Percentiles rank a stretch among this genome's conserved stretches.
phyloP scores from a whole-genome alignment of 2,888 invertebrate species.

The Spicauda simplicius region DNA sequence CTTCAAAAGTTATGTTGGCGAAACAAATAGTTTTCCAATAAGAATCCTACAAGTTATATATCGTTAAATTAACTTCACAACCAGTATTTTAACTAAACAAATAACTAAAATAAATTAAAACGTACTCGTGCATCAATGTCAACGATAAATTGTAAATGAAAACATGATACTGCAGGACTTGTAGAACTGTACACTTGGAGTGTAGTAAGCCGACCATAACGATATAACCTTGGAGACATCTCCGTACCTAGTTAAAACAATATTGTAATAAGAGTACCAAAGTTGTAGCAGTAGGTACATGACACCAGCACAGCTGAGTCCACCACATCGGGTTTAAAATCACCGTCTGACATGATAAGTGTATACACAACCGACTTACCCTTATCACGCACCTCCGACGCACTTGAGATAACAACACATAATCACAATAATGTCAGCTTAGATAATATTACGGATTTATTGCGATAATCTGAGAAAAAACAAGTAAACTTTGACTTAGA shows the following conservation, averaged over 20 bases:
- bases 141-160: slow-evolving; percentile 35
- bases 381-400: slow-evolving; percentile 73
- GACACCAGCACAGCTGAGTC: slow-evolving; percentile 43
- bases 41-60: background rate
- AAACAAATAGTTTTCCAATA: background rate
- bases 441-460: slow-evolving; percentile 56
- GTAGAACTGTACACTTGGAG: background rate
- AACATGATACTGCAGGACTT: slow-evolving; percentile 27
- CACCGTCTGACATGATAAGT: slow-evolving; percentile 58
- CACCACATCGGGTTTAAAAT: slow-evolving; percentile 16
- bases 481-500: slow-evolving; percentile 73
- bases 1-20: background rate
- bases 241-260: slow-evolving; percentile 34
- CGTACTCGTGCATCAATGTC: slow-evolving; percentile 34
- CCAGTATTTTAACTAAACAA: background rate
- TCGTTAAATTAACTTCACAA: background rate
- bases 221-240: slow-evolving; percentile 21
- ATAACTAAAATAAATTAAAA: background rate
- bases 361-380: slow-evolving; percentile 69
- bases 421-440: slow-evolving; percentile 72
- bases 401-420: slow-evolving; percentile 76
- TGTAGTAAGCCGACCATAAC: slow-evolving; percentile 1
- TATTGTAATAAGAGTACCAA: slow-evolving; percentile 46
- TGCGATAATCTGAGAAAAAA: slow-evolving; percentile 64
- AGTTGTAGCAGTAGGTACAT: slow-evolving; percentile 17